Evolutionary conservation across 2,113 vertebrate genomes (phyloP).

Genomic region (Noctilio leporinus): DNA sequence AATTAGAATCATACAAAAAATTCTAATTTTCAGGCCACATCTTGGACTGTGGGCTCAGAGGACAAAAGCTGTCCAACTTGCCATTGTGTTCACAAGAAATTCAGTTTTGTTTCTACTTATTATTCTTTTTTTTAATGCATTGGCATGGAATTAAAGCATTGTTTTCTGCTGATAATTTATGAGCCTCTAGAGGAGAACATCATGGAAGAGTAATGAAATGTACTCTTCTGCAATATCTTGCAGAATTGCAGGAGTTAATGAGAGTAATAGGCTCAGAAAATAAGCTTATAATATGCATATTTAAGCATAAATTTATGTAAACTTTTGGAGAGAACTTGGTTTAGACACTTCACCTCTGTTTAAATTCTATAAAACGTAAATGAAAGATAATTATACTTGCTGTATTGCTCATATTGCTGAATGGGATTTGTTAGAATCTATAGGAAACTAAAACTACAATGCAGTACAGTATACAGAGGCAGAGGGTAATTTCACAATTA

Average conservation of each 20-base stretch:
- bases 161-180: constrained; percentile 1
- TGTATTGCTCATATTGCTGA: background rate
- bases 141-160: background rate
- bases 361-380: background rate
- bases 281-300: background rate
- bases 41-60: background rate
- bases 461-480: background rate
- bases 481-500: background rate
- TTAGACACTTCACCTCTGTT: background rate
- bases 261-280: background rate
- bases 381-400: background rate
- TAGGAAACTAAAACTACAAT: background rate
- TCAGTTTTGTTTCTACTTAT: background rate
- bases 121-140: background rate
- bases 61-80: background rate
- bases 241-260: background rate
- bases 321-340: background rate
- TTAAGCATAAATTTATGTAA: background rate
- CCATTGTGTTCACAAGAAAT: background rate
- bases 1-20: background rate
- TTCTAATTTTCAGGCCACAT: background rate
- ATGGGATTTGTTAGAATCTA: background rate
- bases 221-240: background rate
- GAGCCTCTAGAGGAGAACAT: background rate
- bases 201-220: background rate